A percentile compares a stretch with the other conserved stretches of the same genome.
Conservation (phyloP, 2,888 invertebrate species). For the Slavum lentiscoides region DNA sequence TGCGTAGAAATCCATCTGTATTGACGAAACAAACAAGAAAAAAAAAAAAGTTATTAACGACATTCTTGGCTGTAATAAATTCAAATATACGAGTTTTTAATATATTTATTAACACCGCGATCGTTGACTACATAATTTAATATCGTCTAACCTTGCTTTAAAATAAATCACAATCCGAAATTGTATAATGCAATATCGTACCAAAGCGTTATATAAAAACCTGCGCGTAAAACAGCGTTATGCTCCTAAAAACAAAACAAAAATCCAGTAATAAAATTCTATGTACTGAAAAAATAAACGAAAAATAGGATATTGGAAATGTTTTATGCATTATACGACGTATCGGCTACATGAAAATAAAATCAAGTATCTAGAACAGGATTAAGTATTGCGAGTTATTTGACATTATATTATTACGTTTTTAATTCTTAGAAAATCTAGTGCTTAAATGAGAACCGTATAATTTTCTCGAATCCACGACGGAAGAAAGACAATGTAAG, state of each 20-base stretch:
- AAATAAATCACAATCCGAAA: background rate
- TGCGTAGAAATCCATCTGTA: background rate
- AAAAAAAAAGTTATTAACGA: background rate
- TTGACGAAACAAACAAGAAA: background rate
- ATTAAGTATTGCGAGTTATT: background rate
- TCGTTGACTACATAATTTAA: background rate
- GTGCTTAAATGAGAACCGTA: background rate
- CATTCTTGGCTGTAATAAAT: background rate
- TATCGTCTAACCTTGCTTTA: background rate
- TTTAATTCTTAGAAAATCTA: constrained; percentile 16
- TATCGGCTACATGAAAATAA: background rate
- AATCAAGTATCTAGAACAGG: background rate
- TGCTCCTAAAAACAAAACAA: background rate
- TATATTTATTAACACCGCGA: background rate
- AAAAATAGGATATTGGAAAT: background rate
- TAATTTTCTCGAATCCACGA: constrained; percentile 4
- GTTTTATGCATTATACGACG: background rate
- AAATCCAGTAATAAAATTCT: no score
- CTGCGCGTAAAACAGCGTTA: background rate
- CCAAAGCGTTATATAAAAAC: background rate
- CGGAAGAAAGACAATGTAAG: background rate
- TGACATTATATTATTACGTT: background rate
- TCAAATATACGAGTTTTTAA: background rate
- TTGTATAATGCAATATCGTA: background rate
- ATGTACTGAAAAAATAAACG: background rate